Evolutionary conservation across 1,140 invertebrate species (phyloP).

Genomic region (Oncopodura yosiiana): DNA sequence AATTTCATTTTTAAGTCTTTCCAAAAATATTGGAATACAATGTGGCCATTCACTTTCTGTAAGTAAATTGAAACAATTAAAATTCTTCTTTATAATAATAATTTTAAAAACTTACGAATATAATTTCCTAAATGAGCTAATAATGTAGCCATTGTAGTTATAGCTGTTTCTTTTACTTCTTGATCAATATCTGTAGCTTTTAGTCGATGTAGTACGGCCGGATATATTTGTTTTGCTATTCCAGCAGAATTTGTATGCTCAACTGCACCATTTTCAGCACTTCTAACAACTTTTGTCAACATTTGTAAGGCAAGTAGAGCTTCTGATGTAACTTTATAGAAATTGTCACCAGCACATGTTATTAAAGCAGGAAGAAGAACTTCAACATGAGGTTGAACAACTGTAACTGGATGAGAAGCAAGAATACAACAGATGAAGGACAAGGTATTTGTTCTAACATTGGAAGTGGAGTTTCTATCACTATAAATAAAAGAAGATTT

Average conservation of each 20-base stretch:
- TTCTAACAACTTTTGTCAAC: conserved; percentile 82
- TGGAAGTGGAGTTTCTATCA: conserved; percentile 89
- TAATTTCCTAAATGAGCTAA: conserved; percentile 29
- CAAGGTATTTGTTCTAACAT: conserved; percentile 97
- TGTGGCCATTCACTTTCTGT: conserved; percentile 60
- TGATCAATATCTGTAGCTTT: conserved; percentile 95
- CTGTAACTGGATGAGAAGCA: conserved; percentile 65
- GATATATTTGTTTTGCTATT: conserved; percentile 30
- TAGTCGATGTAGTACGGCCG: conserved; percentile 47
- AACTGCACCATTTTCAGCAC: conserved; percentile 2
- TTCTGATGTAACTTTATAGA: conserved; percentile 97
- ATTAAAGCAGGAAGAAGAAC: conserved; percentile 80
- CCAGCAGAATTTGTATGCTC: conserved; percentile 28
- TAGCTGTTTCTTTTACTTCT: conserved; percentile 95
- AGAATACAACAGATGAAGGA: conserved; percentile 83
- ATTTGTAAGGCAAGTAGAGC: conserved; percentile 86
- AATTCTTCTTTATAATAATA: neutral
- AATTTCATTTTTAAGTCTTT: conserved; percentile 90
- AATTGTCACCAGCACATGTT: conserved; percentile 79
- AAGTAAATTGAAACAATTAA: conserved; percentile 6
- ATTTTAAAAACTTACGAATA: conserved; percentile 9
- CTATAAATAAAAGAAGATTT: conserved; percentile 42
- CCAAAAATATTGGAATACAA: conserved; percentile 88
- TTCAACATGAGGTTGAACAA: conserved; percentile 63
- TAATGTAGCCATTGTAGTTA: conserved; percentile 72